Base-by-base conservation (phyloP, 2,113 vertebrate genomes). In the Polypterus bichir region DNA sequence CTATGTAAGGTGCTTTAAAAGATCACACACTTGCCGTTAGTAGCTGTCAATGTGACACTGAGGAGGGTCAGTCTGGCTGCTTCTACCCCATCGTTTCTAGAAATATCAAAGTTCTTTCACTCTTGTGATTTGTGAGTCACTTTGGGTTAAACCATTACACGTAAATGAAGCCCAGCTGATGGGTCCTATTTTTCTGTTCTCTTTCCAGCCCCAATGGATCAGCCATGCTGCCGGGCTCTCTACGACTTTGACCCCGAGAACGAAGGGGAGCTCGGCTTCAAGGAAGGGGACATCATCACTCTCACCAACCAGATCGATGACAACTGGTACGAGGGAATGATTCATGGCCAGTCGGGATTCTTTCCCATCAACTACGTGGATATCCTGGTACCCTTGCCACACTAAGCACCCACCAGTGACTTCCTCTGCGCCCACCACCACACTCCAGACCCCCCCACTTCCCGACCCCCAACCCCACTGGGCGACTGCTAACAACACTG, bases 321-420 rank as follows among this genome's bases (percentile, higher is more conserved):
- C 63, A 98, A 99, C 83, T 99, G 96, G 96, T 98, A 97, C 61
- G 96, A 99, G 79, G 96, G 96, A 6, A 93, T 92, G 92, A 77
- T 97, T 68, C 86, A 92, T 47, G 96, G 94, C 77, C 94, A 94
- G 77, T 99, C 96, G 0, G 96, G 96, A 74, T 99, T 99, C 81
- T 99, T 99, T 75, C 96, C 96, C 55, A 95, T 98, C 82, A 99
- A 99, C 74, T 99, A 99, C 49, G 96, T 98, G 7, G 93, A 99
- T 70, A 93, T 98, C 81, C 84, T 99, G 76, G 93, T 99, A 70
- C 84, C 95, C 4, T 81, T 99, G 79, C 94, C 95, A 57, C 85
- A 94, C 77, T 99, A 97, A 83, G 71, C 69, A 59, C 68, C 77
- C 72, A 68, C 27, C 27, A 27, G 27, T 27, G 27, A 27, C 27